Conservation (phyloP, 1,140 invertebrate species). For the Cydia strobilella region DNA sequence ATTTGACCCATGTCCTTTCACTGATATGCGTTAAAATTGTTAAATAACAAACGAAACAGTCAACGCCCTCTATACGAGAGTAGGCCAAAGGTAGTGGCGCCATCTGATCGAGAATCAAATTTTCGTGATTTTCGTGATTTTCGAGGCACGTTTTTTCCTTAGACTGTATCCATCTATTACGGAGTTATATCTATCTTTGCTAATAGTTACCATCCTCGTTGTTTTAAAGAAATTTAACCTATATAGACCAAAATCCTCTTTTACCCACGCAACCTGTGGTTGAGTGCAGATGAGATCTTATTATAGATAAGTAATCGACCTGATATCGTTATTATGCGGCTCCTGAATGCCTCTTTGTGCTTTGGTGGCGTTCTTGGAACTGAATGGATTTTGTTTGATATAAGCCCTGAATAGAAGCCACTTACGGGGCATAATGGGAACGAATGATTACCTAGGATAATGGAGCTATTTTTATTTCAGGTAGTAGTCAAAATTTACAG, state of each 20-base stretch:
- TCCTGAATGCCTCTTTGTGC: constrained; percentile 3
- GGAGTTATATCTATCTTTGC: too few species aligned
- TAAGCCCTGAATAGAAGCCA: neutral
- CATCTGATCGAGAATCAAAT: too few species aligned
- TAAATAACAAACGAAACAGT: too few species aligned
- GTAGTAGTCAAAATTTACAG: too few species aligned
- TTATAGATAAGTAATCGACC: constrained; percentile 8
- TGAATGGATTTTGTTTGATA: constrained; percentile 16
- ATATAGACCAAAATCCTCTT: neutral
- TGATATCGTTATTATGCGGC: constrained; percentile 13
- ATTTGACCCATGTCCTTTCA: too few species aligned
- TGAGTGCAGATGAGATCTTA: constrained; percentile 11
- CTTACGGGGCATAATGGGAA: neutral
- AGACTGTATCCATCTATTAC: too few species aligned
- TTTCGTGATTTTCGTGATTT: too few species aligned
- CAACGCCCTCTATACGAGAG: too few species aligned
- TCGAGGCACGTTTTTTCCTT: too few species aligned
- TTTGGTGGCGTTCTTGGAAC: neutral
- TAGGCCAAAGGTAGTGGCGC: too few species aligned
- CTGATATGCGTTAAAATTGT: too few species aligned
- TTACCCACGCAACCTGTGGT: neutral
- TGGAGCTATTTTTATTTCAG: neutral
- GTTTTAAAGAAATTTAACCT: neutral
- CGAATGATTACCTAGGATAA: neutral
- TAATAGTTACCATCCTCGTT: neutral